Evolutionary conservation across 2,888 invertebrate genomes (phyloP).

Genomic region (Siphonodentalium dalli): DNA sequence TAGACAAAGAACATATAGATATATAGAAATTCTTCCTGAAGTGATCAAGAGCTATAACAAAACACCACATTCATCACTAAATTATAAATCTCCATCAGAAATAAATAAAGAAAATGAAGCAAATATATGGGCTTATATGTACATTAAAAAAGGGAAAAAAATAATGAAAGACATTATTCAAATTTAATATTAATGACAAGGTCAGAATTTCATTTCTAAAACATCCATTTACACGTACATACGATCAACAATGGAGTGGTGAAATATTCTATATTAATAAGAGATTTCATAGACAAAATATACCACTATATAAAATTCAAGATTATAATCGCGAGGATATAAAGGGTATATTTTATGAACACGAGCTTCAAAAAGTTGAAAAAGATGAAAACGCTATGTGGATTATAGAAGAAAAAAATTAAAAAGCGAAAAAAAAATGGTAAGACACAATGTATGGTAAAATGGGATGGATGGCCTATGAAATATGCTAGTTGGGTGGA

Average conservation of each 20-base stretch:
- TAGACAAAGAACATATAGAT: slow-evolving; percentile 23
- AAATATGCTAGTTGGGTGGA: slow-evolving; percentile 9
- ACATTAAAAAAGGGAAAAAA: not conserved
- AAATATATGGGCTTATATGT: slow-evolving; percentile 1
- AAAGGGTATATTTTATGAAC: slow-evolving; percentile 12
- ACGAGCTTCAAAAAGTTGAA: slow-evolving; percentile 20
- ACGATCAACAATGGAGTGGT: slow-evolving; percentile 12
- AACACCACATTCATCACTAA: slow-evolving; percentile 1
- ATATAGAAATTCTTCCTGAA: slow-evolving; percentile 21
- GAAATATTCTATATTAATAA: slow-evolving; percentile 16
- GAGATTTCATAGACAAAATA: slow-evolving; percentile 10
- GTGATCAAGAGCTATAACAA: slow-evolving; percentile 18
- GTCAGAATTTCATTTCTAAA: slow-evolving; percentile 11
- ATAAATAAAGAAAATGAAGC: slow-evolving; percentile 16
- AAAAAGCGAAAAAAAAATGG: slow-evolving; percentile 20
- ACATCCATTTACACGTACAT: slow-evolving; percentile 11
- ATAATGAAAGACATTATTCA: not conserved
- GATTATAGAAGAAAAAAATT: slow-evolving; percentile 28
- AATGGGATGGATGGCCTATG: slow-evolving; percentile 25
- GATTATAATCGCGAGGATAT: slow-evolving; percentile 9
- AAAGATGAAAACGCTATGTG: slow-evolving; percentile 31
- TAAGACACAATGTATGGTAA: slow-evolving; percentile 17
- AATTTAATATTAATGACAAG: not conserved
- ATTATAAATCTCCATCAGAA: not conserved
- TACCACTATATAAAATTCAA: slow-evolving; percentile 13